Conservation (phyloP, 64 coral and sea anemone genomes). For the Trachythela sp. region DNA sequence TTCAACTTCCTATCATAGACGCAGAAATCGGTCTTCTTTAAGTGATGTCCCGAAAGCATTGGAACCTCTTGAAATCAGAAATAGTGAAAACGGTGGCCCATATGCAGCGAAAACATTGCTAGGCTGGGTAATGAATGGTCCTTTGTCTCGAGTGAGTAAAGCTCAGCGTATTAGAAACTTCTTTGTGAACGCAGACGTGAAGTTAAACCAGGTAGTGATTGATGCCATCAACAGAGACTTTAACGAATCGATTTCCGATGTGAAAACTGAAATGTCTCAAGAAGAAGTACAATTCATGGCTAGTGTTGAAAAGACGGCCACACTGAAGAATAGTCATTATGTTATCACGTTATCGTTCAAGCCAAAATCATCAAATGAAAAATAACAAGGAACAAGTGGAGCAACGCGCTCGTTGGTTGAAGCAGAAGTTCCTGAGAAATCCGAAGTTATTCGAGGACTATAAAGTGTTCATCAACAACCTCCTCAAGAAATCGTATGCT, state of each 20-base stretch:
- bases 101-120: background rate
- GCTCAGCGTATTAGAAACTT: background rate
- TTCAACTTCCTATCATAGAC: background rate
- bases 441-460: background rate
- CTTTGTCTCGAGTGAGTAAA: background rate
- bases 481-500: background rate
- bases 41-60: slow-evolving; percentile 25
- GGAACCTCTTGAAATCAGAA: background rate
- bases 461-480: background rate
- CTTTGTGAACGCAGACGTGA: slow-evolving; percentile 4
- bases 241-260: slow-evolving; percentile 17
- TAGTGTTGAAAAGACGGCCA: background rate
- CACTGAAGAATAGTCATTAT: background rate
- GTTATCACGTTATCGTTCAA: background rate
- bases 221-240: slow-evolving; percentile 11
- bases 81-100: slow-evolving; percentile 11
- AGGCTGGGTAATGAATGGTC: background rate
- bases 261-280: slow-evolving; percentile 8
- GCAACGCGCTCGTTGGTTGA: slow-evolving; percentile 3
- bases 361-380: background rate
- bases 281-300: slow-evolving; percentile 6
- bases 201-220: slow-evolving; percentile 11
- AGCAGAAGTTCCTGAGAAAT: background rate
- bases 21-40: background rate
- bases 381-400: background rate